These are phyloP conservation scores for Exocentrus adspersus DNA, from an alignment of 2,888 invertebrate species.

Conservation along the genomic window DNA sequence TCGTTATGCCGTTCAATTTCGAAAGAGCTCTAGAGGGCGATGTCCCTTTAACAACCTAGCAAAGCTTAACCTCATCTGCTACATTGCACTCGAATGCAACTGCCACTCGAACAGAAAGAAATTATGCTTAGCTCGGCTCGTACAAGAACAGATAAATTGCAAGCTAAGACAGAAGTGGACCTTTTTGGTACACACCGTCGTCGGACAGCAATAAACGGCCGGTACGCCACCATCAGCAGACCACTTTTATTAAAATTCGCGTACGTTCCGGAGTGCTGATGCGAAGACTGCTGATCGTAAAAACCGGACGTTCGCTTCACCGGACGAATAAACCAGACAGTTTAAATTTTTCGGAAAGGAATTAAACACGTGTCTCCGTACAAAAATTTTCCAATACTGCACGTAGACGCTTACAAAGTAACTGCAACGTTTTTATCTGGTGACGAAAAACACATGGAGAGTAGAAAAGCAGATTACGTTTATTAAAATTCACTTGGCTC, in stretches of 20 bases:
- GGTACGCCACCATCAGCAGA: slow-evolving; percentile 39
- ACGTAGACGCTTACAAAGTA: too few species aligned
- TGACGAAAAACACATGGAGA: too few species aligned
- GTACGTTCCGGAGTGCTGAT: slow-evolving; percentile 53
- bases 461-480: slow-evolving; percentile 47
- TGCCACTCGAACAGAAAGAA: slow-evolving; percentile 12
- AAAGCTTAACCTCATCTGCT: too few species aligned
- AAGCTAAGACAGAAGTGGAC: slow-evolving; percentile 40
- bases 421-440: too few species aligned
- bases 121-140: slow-evolving; percentile 44
- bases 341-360: slow-evolving; percentile 11
- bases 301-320: slow-evolving; percentile 41
- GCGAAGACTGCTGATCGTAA: slow-evolving; percentile 54
- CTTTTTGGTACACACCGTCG: slow-evolving; percentile 44
- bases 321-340: slow-evolving; percentile 11
- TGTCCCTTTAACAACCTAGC: too few species aligned
- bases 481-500: slow-evolving; percentile 53
- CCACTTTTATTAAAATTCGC: slow-evolving; percentile 55
- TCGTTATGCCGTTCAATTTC: too few species aligned
- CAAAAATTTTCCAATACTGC: too few species aligned
- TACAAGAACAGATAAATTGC: slow-evolving; percentile 47
- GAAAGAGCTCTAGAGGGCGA: too few species aligned
- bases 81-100: too few species aligned
- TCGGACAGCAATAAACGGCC: slow-evolving; percentile 38
- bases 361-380: too few species aligned